Conservation (phyloP, 2,113 vertebrate species). For the Rhinopomastus cyanomelas region DNA sequence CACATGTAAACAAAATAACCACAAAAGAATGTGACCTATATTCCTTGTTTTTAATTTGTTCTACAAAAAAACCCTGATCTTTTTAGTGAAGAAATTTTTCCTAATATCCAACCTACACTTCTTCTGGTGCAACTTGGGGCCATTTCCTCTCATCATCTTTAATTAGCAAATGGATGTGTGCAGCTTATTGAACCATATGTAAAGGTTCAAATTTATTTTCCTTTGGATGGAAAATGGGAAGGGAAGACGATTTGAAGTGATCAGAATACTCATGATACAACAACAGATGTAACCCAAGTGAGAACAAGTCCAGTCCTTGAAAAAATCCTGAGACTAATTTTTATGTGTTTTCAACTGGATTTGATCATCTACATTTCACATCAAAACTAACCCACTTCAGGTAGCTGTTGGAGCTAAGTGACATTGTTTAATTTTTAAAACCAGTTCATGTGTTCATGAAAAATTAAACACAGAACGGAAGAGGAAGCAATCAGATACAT, state of each 20-base stretch:
- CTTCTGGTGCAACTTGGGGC: background rate
- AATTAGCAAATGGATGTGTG: background rate
- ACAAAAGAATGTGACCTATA: background rate
- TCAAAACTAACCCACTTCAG: background rate
- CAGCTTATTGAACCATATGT: background rate
- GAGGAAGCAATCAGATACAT: background rate
- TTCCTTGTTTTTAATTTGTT: background rate
- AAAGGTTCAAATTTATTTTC: background rate
- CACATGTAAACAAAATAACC: background rate
- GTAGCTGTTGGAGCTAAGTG: background rate
- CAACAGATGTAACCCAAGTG: background rate
- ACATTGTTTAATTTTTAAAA: slow-evolving; percentile 11
- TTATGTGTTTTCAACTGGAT: background rate
- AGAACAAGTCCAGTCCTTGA: background rate
- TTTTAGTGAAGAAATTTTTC: too few relatives aligned
- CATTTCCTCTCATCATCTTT: background rate
- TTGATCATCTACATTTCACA: background rate
- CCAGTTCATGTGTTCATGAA: slow-evolving; percentile 23
- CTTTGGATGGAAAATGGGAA: background rate
- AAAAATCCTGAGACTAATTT: background rate
- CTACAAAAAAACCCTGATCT: background rate
- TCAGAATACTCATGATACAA: background rate
- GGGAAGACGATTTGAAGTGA: background rate
- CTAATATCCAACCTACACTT: too few relatives aligned
- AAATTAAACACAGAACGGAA: slow-evolving; percentile 14